Conservation (phyloP, 2,797 vertebrate species). For the Microcaecilia unicolor region DNA sequence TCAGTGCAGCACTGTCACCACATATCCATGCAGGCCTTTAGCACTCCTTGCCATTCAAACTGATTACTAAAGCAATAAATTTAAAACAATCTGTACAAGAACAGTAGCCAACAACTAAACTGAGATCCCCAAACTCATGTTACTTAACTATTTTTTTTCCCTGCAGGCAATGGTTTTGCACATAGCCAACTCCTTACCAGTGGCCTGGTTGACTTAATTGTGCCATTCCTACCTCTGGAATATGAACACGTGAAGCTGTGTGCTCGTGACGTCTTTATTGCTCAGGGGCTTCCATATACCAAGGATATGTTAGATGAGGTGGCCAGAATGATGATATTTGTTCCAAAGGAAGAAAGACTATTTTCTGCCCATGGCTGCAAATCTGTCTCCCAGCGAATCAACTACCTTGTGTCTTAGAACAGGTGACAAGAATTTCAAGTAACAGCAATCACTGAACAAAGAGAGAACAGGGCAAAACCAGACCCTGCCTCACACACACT, state of each 20-base stretch:
- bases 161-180: slow-evolving; percentile 60
- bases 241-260: slow-evolving; percentile 82
- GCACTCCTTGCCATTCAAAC: no score
- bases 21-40: no score
- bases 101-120: no score
- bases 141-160: neutral
- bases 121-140: no score
- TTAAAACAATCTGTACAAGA: no score
- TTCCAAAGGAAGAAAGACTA: slow-evolving; percentile 81
- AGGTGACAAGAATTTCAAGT: no score
- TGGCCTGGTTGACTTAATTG: slow-evolving; percentile 76
- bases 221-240: slow-evolving; percentile 90
- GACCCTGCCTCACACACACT: no score
- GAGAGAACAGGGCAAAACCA: no score
- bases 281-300: slow-evolving; percentile 60
- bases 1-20: no score
- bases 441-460: no score
- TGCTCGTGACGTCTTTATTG: slow-evolving; percentile 67
- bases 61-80: no score
- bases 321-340: slow-evolving; percentile 78
- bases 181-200: slow-evolving; percentile 72
- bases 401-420: slow-evolving; percentile 76
- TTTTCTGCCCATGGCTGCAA: slow-evolving; percentile 95
- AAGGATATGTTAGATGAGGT: slow-evolving; percentile 73
- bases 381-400: slow-evolving; percentile 85